Evolutionary conservation across 2,113 vertebrate species (phyloP).

Genomic region (Raja brachyura): DNA sequence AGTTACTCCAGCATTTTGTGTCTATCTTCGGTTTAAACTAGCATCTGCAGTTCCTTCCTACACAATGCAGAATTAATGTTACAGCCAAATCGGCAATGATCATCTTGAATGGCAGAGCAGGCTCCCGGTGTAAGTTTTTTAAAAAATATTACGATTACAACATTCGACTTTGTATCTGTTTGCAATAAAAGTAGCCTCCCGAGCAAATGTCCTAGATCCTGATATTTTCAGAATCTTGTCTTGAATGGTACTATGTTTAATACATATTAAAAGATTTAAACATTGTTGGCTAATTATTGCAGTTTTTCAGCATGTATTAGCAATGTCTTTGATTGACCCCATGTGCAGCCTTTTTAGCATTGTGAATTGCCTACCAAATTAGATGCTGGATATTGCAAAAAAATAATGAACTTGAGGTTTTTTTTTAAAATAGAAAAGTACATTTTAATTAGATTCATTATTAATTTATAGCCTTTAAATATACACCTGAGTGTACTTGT

Average conservation of each 20-base stretch:
- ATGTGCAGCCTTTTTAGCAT: neutral
- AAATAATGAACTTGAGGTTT: neutral
- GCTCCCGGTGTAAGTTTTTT: too few species aligned
- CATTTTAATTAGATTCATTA: neutral
- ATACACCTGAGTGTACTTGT: neutral
- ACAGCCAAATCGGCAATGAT: too few species aligned
- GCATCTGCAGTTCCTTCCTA: too few species aligned
- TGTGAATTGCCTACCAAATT: neutral
- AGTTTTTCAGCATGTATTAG: neutral
- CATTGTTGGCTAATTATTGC: neutral
- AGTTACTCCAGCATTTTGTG: too few species aligned
- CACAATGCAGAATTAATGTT: too few species aligned
- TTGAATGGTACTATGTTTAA: neutral
- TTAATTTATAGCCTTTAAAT: conserved; percentile 9
- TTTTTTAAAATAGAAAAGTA: neutral
- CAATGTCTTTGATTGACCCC: neutral
- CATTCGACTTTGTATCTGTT: neutral
- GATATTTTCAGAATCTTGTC: neutral
- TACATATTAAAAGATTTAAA: neutral
- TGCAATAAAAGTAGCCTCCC: neutral
- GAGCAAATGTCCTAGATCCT: neutral
- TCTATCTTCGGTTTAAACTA: too few species aligned
- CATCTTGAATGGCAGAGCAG: too few species aligned
- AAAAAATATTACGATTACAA: too few species aligned
- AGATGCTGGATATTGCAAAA: neutral